phyloP scores from a whole-genome alignment of 2,113 vertebrate species.

The Xiphophorus maculatus region DNA sequence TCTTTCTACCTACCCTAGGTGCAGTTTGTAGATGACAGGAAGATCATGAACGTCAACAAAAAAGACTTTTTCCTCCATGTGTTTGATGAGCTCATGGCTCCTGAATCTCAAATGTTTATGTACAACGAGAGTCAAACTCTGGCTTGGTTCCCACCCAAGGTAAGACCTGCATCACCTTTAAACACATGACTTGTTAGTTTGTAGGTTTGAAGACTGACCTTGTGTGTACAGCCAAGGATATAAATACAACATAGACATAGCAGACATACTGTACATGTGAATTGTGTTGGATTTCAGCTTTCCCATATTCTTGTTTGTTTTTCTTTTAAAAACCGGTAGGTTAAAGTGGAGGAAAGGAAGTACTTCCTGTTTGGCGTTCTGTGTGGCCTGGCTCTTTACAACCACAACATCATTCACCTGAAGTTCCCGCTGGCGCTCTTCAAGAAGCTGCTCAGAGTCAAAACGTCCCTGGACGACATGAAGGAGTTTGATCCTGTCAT shows the following conservation, averaged over 20 bases:
- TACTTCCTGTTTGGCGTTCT: conserved; percentile 83
- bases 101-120: conserved; percentile 74
- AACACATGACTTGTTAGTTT: neutral
- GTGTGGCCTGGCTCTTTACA: conserved; percentile 77
- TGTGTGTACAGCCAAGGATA: neutral
- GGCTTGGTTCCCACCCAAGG: conserved; percentile 83
- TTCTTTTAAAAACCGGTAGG: conserved; percentile 49
- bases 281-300: neutral
- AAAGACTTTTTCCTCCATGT: conserved; percentile 79
- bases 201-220: neutral
- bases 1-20: conserved; percentile 66
- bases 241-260: no score
- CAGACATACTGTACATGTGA: no score
- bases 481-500: conserved; percentile 71
- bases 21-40: conserved; percentile 72
- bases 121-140: conserved; percentile 67
- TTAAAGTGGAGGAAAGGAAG: conserved; percentile 50
- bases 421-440: conserved; percentile 76
- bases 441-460: conserved; percentile 79
- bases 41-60: conserved; percentile 45
- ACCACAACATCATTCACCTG: conserved; percentile 67
- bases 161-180: conserved; percentile 47
- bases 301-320: neutral
- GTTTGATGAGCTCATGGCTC: conserved; percentile 74
- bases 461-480: conserved; percentile 75